A percentile compares a stretch with the other conserved stretches of the same genome.
phyloP scores from a whole-genome alignment of 2,797 vertebrate species.

The Falco rusticolus region DNA sequence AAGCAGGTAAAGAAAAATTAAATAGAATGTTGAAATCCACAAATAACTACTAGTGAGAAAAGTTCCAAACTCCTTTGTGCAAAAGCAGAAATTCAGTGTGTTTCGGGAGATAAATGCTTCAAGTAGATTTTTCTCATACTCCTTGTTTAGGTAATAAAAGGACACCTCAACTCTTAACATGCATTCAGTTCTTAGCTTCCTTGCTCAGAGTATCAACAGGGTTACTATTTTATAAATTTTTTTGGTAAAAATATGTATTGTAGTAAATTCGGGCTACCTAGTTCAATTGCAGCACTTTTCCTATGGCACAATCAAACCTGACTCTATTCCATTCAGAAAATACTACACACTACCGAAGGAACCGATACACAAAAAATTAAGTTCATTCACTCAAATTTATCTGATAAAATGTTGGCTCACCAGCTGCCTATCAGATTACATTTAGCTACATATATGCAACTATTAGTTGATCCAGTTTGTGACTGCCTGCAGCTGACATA shows the following conservation, averaged over 20 bases:
- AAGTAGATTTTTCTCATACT: neutral
- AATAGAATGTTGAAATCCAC: neutral
- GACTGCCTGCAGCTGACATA: neutral
- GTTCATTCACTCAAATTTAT: neutral
- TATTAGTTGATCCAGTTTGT: neutral
- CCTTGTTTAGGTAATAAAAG: neutral
- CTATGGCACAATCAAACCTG: neutral
- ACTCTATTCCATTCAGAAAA: neutral
- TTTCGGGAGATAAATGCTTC: neutral
- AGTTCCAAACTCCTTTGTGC: neutral
- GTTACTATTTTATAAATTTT: neutral
- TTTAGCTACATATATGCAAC: neutral
- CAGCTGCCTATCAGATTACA: neutral
- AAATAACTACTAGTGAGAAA: neutral
- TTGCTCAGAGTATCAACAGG: neutral
- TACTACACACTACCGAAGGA: neutral
- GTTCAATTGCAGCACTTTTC: neutral
- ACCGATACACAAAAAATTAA: neutral
- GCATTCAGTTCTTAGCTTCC: neutral
- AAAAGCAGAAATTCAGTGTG: neutral
- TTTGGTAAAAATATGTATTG: neutral
- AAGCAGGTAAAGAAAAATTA: neutral
- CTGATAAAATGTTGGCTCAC: neutral
- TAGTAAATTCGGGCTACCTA: neutral
- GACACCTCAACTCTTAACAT: neutral